Base-by-base conservation (phyloP, 1,140 invertebrate species). In the Mercenaria mercenaria region DNA sequence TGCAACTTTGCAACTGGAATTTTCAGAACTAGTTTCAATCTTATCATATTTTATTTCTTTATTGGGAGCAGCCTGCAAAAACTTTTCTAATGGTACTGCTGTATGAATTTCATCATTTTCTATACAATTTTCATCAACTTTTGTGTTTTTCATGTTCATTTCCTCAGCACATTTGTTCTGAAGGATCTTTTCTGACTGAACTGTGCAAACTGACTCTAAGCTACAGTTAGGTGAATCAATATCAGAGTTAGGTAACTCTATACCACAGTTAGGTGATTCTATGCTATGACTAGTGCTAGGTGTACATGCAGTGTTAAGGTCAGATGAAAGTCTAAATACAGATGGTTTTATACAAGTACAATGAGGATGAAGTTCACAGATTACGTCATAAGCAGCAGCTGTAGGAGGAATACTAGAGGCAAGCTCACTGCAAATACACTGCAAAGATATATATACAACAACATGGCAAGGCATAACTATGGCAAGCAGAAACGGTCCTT, bases 131-230 rank as follows among this genome's bases (percentile, higher is more conserved):
- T 56, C 52, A 56, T 13, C 15, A 23, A 56, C n/a, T 56, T 56
- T 2, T 20, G 52, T 20, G n/a, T n/a, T n/a, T n/a, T n/a, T n/a
- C 8, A 56, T 29, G 26, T 29, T 64, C 8, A 11, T 64, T 64
- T 64, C 59, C 6, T 64, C 59, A 29, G 26, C 6, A 29, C 26
- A 29, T 4, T 4, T 20, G 8, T 39, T 72, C 23, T 72, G 67
- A 18, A 72, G 67, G 67, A 72, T 39, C 3, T 72, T 72, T 72
- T 72, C 67, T 72, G 67, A 72, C 67, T 72, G 67, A 72, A 72
- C 67, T 72, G 67, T 32, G 29, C 18, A 37, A 39, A 3, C 34
- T 72, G 67, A 39, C 3, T 3, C 34, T 72, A 39, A 2, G 23
- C 67, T 39, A 72, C 34, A 72, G 6, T 72, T 39, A 72, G 67